Evolutionary conservation across 2,888 invertebrate genomes (phyloP).

Genomic region (Ennomos quercinarius): DNA sequence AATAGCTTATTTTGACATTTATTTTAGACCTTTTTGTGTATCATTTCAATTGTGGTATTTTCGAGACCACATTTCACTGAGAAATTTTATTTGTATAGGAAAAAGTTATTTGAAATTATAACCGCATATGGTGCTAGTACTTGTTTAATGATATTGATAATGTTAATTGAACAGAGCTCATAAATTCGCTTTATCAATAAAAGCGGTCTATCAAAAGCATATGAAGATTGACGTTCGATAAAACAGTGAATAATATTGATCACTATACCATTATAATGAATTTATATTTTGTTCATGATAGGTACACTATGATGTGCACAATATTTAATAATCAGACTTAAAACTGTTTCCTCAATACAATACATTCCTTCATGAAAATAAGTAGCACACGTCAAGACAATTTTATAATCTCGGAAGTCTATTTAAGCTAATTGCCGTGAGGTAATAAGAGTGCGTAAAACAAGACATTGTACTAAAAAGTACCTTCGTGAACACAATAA

Average conservation of each 20-base stretch:
- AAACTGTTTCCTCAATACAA: too few relatives aligned
- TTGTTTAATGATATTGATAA: slow-evolving; percentile 5
- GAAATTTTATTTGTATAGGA: slow-evolving; percentile 2
- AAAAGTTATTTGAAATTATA: slow-evolving; percentile 7
- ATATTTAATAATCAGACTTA: too few relatives aligned
- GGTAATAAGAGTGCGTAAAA: slow-evolving; percentile 8
- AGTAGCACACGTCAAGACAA: too few relatives aligned
- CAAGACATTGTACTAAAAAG: slow-evolving; percentile 8
- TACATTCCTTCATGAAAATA: too few relatives aligned
- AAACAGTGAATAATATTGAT: slow-evolving; percentile 10
- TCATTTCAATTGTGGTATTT: slow-evolving; percentile 41
- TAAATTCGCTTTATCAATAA: slow-evolving; percentile 6
- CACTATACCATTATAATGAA: slow-evolving; percentile 10
- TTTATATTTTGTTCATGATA: slow-evolving; percentile 8
- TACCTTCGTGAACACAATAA: slow-evolving; percentile 9
- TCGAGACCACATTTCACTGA: slow-evolving; percentile 30
- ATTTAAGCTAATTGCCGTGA: neutral
- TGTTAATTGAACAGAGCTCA: slow-evolving; percentile 23
- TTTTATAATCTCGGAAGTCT: too few relatives aligned
- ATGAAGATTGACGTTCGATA: slow-evolving; percentile 3
- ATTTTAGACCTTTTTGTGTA: slow-evolving; percentile 46
- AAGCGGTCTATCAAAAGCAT: slow-evolving; percentile 4
- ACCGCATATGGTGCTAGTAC: slow-evolving; percentile 7
- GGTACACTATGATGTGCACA: neutral
- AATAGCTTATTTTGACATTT: slow-evolving; percentile 40